Conservation (phyloP, 2,888 invertebrate species). For the Beris morrisii region DNA sequence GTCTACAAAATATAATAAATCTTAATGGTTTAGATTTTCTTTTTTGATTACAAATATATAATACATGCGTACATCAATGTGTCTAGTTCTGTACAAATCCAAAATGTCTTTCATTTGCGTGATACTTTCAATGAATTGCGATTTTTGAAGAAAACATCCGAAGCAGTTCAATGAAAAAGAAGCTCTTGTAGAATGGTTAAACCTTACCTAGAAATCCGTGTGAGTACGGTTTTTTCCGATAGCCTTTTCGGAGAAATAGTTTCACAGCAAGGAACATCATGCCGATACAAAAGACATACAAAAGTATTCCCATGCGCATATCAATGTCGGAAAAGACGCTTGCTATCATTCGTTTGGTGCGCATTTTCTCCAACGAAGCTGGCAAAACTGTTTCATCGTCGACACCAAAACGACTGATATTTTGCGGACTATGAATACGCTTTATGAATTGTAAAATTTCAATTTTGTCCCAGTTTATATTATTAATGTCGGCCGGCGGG, state of each 20-base stretch:
- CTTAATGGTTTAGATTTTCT: neutral
- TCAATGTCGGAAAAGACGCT: conserved; percentile 60
- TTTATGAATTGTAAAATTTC: conserved; percentile 52
- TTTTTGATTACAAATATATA: neutral
- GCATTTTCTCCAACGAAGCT: conserved; percentile 44
- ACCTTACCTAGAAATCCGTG: conserved; percentile 73
- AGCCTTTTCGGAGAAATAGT: conserved; percentile 66
- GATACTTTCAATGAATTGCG: no score
- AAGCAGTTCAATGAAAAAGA: no score
- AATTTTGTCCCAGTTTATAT: conserved; percentile 49
- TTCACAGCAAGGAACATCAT: conserved; percentile 76
- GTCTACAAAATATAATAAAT: conserved; percentile 29
- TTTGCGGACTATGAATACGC: conserved; percentile 50
- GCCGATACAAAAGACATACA: conserved; percentile 73
- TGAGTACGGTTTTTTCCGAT: conserved; percentile 73
- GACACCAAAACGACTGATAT: conserved; percentile 50
- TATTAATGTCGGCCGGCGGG: conserved; percentile 39
- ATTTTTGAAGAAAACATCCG: no score
- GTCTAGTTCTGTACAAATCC: conserved; percentile 13
- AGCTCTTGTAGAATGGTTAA: conserved; percentile 51
- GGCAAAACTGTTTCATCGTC: conserved; percentile 46
- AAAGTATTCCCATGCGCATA: conserved; percentile 74
- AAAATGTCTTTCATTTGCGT: conserved; percentile 7
- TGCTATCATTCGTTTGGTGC: conserved; percentile 48
- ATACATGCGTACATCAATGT: conserved; percentile 19